Conservation (phyloP, 2,888 invertebrate species). For the Eucera pruinosa region DNA sequence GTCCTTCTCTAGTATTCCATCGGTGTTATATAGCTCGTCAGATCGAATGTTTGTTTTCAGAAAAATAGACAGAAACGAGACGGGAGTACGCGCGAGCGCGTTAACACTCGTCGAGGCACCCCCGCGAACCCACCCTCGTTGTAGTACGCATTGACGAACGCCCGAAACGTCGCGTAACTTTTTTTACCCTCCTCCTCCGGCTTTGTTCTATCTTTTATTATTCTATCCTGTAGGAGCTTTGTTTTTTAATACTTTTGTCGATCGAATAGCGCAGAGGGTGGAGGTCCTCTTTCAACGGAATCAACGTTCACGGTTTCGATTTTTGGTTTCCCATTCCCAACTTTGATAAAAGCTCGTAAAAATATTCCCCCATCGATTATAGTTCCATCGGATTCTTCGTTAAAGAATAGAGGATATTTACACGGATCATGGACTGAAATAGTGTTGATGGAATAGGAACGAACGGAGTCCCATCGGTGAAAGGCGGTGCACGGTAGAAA, state of each 20-base stretch:
- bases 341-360: too few species aligned
- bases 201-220: slow-evolving; percentile 51
- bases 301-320: slow-evolving; percentile 5
- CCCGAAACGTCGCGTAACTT: slow-evolving; percentile 64
- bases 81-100: slow-evolving; percentile 37
- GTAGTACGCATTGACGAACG: slow-evolving; percentile 64
- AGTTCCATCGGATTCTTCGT: too few species aligned
- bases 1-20: slow-evolving; percentile 72
- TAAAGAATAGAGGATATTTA: slow-evolving; percentile 4
- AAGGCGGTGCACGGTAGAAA: slow-evolving; percentile 31
- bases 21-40: slow-evolving; percentile 71
- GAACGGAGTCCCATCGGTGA: slow-evolving; percentile 27
- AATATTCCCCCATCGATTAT: not conserved
- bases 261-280: not conserved
- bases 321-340: too few species aligned
- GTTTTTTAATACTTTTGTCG: slow-evolving; percentile 53
- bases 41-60: slow-evolving; percentile 73
- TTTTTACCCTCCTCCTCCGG: slow-evolving; percentile 22
- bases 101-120: slow-evolving; percentile 52
- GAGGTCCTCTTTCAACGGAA: not conserved
- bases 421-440: slow-evolving; percentile 8
- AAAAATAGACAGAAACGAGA: slow-evolving; percentile 72
- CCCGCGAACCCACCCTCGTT: slow-evolving; percentile 31
- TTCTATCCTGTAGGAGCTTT: slow-evolving; percentile 40
- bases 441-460: not conserved